Percentiles rank a stretch among this genome's conserved stretches.
phyloP scores from a whole-genome alignment of 92 coral and sea anemone genomes.

The Epizoanthus illoricatus region DNA sequence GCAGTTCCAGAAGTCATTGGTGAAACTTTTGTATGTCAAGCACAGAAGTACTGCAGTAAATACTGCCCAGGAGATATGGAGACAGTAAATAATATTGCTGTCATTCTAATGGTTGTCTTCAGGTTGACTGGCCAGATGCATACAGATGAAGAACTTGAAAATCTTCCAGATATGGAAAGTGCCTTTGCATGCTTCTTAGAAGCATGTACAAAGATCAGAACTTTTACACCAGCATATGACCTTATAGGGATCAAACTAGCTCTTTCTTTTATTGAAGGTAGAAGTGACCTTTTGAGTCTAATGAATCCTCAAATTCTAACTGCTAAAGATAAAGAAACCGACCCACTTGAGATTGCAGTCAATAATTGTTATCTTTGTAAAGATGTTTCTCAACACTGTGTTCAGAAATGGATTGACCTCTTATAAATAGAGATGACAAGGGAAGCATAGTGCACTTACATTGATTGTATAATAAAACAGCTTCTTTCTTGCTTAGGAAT shows the following conservation, averaged over 20 bases:
- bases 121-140: constrained; percentile 12
- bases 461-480: no score
- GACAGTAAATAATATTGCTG: constrained; percentile 12
- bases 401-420: background rate
- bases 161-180: constrained; percentile 29
- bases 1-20: background rate
- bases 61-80: constrained; percentile 14
- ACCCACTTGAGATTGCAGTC: background rate
- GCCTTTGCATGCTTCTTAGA: background rate
- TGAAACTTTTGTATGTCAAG: background rate
- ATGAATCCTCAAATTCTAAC: constrained; percentile 23
- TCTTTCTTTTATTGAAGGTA: constrained; percentile 15
- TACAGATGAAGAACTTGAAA: constrained; percentile 7
- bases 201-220: constrained; percentile 3
- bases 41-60: background rate
- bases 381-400: constrained; percentile 5
- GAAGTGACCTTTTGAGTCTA: background rate
- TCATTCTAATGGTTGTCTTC: constrained; percentile 4
- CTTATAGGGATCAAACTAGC: constrained; percentile 17
- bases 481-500: no score
- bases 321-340: background rate
- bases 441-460: no score
- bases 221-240: constrained; percentile 22
- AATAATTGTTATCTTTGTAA: constrained; percentile 25
- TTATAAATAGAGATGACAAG: background rate